Conservation (phyloP, 2,797 vertebrate genomes). For the Pangasius macronema region DNA sequence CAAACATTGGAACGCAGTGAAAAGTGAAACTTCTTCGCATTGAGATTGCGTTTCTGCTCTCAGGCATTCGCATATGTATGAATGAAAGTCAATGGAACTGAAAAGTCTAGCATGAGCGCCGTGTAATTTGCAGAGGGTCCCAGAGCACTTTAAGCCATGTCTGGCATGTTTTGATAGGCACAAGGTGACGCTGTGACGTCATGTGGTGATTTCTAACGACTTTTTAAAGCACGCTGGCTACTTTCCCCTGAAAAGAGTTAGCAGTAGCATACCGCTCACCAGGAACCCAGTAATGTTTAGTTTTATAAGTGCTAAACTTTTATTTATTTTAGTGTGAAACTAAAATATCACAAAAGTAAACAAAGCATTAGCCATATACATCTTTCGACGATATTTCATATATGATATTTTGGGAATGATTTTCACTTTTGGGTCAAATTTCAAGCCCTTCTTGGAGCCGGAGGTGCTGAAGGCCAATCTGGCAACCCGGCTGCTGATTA, state of each 20-base stretch:
- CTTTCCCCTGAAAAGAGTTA: background rate
- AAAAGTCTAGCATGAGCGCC: too few species aligned
- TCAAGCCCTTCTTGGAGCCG: background rate
- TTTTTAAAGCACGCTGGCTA: background rate
- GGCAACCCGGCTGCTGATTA: conserved; percentile 25
- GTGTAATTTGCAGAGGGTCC: background rate
- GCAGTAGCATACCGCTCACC: too few species aligned
- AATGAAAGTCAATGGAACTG: too few species aligned
- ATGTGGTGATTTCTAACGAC: background rate
- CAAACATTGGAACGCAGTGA: too few species aligned
- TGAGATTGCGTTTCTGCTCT: background rate
- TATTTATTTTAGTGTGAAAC: background rate
- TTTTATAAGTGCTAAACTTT: background rate
- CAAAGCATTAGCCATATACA: background rate
- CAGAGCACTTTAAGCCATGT: background rate
- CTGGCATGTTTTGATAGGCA: background rate
- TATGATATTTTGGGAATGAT: background rate
- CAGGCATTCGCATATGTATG: too few species aligned
- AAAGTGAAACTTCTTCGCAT: too few species aligned
- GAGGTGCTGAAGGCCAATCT: background rate
- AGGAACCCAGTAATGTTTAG: background rate
- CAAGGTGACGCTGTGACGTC: background rate
- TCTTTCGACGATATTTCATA: background rate
- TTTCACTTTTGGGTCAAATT: background rate
- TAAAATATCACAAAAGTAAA: background rate